Evolutionary conservation across 2,888 invertebrate species (phyloP).

Genomic region (Drosophila picticornis): DNA sequence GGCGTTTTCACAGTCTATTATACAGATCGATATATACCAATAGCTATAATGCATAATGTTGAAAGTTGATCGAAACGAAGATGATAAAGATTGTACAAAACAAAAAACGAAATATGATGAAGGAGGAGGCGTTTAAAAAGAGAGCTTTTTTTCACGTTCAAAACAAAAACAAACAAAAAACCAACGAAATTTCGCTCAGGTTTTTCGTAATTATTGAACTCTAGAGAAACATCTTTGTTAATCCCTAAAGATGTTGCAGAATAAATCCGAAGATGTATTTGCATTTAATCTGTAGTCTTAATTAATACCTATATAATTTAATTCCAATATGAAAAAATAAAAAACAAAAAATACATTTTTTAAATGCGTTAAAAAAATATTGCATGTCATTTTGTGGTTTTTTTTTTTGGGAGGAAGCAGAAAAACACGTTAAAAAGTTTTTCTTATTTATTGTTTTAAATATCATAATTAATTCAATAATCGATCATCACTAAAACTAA

Average conservation of each 20-base stretch:
- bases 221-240: constrained; percentile 54
- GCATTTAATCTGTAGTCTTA: constrained; percentile 75
- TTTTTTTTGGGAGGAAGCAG: constrained; percentile 1
- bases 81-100: constrained; percentile 54
- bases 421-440: constrained; percentile 33
- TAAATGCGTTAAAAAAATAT: constrained; percentile 63
- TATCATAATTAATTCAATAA: constrained; percentile 58
- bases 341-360: constrained; percentile 64
- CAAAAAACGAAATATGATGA: constrained; percentile 18
- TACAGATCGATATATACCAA: constrained; percentile 42
- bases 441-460: constrained; percentile 56
- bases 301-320: constrained; percentile 71
- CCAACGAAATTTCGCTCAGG: constrained; percentile 78
- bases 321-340: constrained; percentile 60
- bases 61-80: constrained; percentile 37
- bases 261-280: constrained; percentile 50
- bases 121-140: constrained; percentile 28
- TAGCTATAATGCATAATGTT: constrained; percentile 49
- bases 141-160: constrained; percentile 33
- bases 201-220: constrained; percentile 68
- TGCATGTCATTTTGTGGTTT: constrained; percentile 25
- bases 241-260: constrained; percentile 46
- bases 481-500: constrained; percentile 57
- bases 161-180: constrained; percentile 22
- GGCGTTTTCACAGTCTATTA: constrained; percentile 22